A percentile compares a stretch with the other conserved stretches of the same genome.
Evolutionary conservation across 2,888 invertebrate genomes (phyloP).

Genomic region (Aelia acuminata): DNA sequence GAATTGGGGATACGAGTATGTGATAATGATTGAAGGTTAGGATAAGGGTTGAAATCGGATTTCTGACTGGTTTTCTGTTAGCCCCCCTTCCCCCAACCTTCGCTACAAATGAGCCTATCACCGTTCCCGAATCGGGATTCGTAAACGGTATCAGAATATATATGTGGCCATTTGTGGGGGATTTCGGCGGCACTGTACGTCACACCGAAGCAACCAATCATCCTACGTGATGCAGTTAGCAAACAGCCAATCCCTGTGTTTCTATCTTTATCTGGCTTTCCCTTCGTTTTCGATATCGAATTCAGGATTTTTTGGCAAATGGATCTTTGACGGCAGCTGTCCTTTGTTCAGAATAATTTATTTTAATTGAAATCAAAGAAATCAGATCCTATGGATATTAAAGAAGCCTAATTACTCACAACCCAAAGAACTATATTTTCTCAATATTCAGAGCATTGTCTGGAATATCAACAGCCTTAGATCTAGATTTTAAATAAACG

Average conservation of each 20-base stretch:
- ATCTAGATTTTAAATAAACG: not conserved
- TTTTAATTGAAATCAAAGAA: not conserved
- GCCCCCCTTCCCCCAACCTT: not conserved
- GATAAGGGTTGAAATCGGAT: not conserved
- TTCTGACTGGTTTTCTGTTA: not conserved
- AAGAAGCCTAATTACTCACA: no score
- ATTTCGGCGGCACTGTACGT: not conserved
- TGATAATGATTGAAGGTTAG: constrained; percentile 9
- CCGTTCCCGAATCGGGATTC: not conserved
- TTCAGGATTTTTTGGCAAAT: not conserved
- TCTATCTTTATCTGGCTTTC: not conserved
- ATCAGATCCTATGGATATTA: not conserved
- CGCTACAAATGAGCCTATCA: constrained; percentile 20
- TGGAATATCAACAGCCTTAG: not conserved
- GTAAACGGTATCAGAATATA: constrained; percentile 21
- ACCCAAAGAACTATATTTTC: no score
- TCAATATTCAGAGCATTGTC: not conserved
- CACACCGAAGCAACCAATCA: constrained; percentile 17
- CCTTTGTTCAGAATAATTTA: no score
- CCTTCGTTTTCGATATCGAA: not conserved
- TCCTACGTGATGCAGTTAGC: constrained; percentile 20
- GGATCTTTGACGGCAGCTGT: not conserved
- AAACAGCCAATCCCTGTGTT: constrained; percentile 24
- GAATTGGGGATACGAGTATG: not conserved
- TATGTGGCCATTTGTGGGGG: constrained; percentile 6